Evolutionary conservation across 2,797 vertebrate genomes (phyloP), one percentile per base, ranked within the genome.

Genomic region (Aplochiton taeniatus): DNA sequence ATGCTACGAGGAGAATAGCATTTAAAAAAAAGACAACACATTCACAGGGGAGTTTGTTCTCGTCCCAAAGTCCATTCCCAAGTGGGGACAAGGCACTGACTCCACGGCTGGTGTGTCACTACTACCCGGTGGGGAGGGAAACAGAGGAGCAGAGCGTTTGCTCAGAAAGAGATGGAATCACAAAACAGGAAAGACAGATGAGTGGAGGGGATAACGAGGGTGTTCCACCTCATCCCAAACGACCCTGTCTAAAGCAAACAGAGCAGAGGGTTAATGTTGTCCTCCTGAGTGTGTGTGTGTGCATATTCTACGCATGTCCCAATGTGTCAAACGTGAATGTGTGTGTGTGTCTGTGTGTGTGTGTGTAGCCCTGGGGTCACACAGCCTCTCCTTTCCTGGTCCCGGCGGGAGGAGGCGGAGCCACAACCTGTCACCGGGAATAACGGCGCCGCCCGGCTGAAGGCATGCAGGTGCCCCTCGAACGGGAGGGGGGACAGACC

Each of bases 351-450:
- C n/a, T n/a, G n/a, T 53, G 58, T 63, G 80, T 48, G 13, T 79
- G 70, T 79, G 81, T 86, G n/a, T 11, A n/a, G n/a, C n/a, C n/a
- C n/a, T n/a, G 6, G 31, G 6, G 31, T 31, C 31, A 80, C 77
- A 11, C 44, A 80, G 78, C 74, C 82, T 77, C 82, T 79, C 73
- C 43, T 69, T 70, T 85, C 75, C 79, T 75, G 67, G 46, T 68
- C 82, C 31, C 58, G 58, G 66, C 43, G 82, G 83, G 88, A 86
- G 72, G 70, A 84, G 86, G 87, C 61, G 80, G 85, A 83, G 85
- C 61, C 85, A 80, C 49, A 65, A 86, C 80, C 78, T 88, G 87
- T 89, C 86, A 76, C 65, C 0, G 18, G 63, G 75, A 92, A 91
- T 90, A 80, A 84, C 79, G 82, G 73, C 62, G 65, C 69, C 57